Conservation (phyloP, 1,140 invertebrate species). For the Zaprionus ornatus region DNA sequence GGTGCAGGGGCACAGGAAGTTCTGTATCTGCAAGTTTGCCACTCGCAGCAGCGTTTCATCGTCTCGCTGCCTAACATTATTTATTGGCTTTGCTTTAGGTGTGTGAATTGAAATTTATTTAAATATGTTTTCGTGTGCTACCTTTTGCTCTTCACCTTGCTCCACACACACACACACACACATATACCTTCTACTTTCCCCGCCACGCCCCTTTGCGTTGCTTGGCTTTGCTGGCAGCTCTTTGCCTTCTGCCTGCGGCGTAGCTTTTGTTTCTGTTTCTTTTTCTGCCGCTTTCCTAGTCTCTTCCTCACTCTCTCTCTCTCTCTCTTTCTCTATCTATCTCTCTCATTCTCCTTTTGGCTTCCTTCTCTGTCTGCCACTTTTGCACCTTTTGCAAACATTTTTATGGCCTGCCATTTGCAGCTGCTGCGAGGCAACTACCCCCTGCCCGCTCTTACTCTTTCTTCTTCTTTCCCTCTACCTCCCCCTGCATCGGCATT, state of each 20-base stretch:
- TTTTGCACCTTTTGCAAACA: conserved; percentile 61
- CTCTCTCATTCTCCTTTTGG: not conserved
- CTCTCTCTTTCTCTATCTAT: not conserved
- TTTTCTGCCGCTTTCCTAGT: not conserved
- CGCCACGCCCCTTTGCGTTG: too few species aligned
- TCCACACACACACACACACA: not conserved
- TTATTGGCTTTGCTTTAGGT: conserved; percentile 67
- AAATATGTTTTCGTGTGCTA: conserved; percentile 63
- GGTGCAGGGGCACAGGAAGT: conserved; percentile 16
- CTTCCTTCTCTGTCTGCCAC: not conserved
- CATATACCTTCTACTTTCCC: not conserved
- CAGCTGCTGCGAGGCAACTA: conserved; percentile 52
- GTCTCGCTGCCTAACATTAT: conserved; percentile 63
- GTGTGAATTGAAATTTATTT: conserved; percentile 77
- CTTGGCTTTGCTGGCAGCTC: conserved; percentile 1
- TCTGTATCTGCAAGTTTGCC: conserved; percentile 54
- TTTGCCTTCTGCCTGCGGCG: conserved; percentile 3
- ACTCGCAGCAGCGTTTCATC: conserved; percentile 11
- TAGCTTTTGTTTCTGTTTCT: conserved; percentile 9
- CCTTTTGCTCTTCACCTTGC: not conserved
- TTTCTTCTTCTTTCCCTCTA: not conserved
- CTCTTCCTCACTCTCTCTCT: not conserved
- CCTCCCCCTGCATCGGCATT: conserved; percentile 5
- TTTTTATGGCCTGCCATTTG: conserved; percentile 78
- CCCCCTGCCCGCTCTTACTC: not conserved